phyloP scores from a whole-genome alignment of 2,113 vertebrate genomes.

The human (Homo sapiens) region DNA sequence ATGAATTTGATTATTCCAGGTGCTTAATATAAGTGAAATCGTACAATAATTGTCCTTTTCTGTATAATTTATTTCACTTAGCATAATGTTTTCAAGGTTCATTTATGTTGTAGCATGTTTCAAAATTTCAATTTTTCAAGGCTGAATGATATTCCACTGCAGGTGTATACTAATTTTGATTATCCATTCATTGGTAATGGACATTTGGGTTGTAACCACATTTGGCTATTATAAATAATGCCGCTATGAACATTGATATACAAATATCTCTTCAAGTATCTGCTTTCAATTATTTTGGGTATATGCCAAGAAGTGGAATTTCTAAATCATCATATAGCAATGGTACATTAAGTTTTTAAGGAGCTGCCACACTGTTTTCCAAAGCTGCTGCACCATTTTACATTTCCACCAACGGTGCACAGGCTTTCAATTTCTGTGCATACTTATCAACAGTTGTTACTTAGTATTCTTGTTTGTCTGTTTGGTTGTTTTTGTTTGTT shows the following conservation, averaged over 20 bases:
- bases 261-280: neutral
- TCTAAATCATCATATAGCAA: neutral
- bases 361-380: neutral
- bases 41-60: neutral
- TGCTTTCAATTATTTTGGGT: neutral
- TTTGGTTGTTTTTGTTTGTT: neutral
- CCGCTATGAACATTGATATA: no score
- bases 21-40: neutral
- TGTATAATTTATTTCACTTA: neutral
- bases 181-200: no score
- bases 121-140: neutral
- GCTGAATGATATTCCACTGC: neutral
- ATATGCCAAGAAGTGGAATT: neutral
- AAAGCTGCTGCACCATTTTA: neutral
- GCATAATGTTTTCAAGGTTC: neutral
- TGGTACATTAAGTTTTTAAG: neutral
- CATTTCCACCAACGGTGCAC: neutral
- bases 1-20: no score
- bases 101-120: neutral
- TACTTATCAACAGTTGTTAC: neutral
- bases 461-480: neutral
- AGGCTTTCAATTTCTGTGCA: neutral
- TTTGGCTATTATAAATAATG: neutral
- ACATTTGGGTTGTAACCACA: neutral
- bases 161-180: neutral